Conservation (phyloP, 2,113 vertebrate genomes). For the Cacatua alba region DNA sequence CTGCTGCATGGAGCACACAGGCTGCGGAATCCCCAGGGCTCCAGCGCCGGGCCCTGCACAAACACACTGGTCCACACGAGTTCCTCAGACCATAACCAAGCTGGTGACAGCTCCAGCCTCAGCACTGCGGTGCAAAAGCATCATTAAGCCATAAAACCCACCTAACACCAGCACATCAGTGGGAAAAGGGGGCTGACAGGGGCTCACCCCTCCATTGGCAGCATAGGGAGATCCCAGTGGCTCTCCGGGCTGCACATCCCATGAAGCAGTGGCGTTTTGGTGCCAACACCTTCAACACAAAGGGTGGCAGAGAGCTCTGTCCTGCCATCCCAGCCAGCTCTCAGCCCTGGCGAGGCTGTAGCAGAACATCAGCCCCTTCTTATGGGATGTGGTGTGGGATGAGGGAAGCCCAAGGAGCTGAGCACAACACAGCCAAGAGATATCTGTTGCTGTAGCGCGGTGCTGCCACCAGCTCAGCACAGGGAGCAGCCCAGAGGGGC, state of each 20-base stretch:
- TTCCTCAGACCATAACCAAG: background rate
- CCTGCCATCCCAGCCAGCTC: background rate
- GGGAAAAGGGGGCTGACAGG: background rate
- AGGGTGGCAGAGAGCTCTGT: background rate
- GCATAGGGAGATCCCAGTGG: background rate
- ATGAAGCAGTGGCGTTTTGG: background rate
- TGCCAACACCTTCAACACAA: background rate
- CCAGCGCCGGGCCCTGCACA: background rate
- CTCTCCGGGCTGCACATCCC: fast-evolving
- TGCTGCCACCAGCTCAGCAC: background rate
- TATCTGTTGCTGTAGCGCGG: background rate
- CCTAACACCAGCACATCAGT: background rate
- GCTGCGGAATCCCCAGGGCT: background rate
- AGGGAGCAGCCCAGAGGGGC: background rate
- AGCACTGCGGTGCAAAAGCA: background rate
- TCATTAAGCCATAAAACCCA: background rate
- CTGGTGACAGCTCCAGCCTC: background rate
- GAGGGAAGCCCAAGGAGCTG: background rate
- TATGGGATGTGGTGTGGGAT: fast-evolving
- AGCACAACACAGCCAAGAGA: background rate
- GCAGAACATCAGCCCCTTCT: background rate
- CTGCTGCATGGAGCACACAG: background rate
- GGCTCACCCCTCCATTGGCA: background rate
- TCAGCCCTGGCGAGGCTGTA: background rate
- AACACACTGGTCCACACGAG: background rate